Evolutionary conservation across 1,140 invertebrate genomes (phyloP).

Genomic region (Agrypnia vestita): DNA sequence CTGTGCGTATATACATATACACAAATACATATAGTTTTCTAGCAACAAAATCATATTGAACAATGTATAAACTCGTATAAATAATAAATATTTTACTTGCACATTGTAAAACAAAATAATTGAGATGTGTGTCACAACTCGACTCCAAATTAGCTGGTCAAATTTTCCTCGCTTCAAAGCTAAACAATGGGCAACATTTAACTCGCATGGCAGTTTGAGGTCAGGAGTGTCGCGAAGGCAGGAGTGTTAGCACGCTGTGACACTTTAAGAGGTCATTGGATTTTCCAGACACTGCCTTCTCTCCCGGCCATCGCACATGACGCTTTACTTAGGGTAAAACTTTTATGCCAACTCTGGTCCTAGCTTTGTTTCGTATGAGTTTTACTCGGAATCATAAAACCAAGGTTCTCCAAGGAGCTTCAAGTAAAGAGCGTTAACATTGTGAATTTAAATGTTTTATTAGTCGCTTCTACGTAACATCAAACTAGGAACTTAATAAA

Average conservation of each 20-base stretch:
- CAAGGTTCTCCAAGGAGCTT: background rate
- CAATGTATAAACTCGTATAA: too few relatives aligned
- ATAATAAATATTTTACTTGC: too few relatives aligned
- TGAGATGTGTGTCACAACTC: background rate
- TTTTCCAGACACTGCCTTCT: conserved; percentile 9
- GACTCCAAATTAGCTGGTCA: background rate
- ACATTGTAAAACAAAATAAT: too few relatives aligned
- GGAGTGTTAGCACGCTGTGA: background rate
- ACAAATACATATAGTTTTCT: too few relatives aligned
- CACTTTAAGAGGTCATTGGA: conserved; percentile 6
- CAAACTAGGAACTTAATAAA: too few relatives aligned
- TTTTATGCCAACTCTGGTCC: background rate
- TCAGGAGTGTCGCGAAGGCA: background rate
- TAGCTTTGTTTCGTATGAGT: conserved; percentile 7
- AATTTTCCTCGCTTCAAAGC: background rate
- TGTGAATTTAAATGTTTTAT: background rate
- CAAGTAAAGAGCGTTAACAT: background rate
- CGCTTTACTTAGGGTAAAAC: conserved; percentile 11
- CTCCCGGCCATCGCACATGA: conserved; percentile 8
- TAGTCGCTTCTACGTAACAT: background rate
- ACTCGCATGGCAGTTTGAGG: background rate
- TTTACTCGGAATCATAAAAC: conserved; percentile 1
- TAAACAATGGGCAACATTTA: conserved; percentile 11
- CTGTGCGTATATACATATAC: too few relatives aligned
- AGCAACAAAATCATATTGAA: too few relatives aligned